phyloP scores from a whole-genome alignment of 2,888 invertebrate genomes.

The Scrobipalpa atriplicella region DNA sequence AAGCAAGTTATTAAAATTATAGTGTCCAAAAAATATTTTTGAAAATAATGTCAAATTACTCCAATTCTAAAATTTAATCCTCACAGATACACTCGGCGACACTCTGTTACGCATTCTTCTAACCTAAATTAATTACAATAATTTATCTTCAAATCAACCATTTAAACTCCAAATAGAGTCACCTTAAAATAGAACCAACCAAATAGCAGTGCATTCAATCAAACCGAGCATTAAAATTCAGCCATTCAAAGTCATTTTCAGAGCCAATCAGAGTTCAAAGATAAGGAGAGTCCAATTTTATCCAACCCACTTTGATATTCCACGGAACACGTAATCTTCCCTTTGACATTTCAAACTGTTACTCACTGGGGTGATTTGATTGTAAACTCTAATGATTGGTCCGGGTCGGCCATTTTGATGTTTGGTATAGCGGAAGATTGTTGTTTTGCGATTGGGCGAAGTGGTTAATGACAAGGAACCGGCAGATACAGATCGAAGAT shows the following conservation, averaged over 20 bases:
- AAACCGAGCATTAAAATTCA: constrained; percentile 31
- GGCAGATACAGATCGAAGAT: neutral
- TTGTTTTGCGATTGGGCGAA: neutral
- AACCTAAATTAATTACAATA: neutral
- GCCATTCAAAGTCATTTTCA: constrained; percentile 35
- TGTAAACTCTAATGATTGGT: constrained; percentile 51
- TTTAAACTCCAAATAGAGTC: neutral
- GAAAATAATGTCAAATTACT: too few relatives aligned
- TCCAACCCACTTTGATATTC: constrained; percentile 53
- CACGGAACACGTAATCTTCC: constrained; percentile 58
- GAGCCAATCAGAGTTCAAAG: constrained; percentile 38
- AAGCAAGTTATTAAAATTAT: too few relatives aligned
- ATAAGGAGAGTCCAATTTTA: constrained; percentile 50
- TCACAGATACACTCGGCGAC: too few relatives aligned
- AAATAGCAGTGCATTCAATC: constrained; percentile 24
- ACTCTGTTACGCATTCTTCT: too few relatives aligned
- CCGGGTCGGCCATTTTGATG: constrained; percentile 36
- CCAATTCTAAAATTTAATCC: too few relatives aligned
- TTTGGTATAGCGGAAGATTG: constrained; percentile 8
- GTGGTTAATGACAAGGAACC: neutral
- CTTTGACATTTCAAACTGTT: constrained; percentile 57
- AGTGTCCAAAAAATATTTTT: too few relatives aligned
- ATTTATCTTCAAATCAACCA: neutral
- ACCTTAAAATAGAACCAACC: constrained; percentile 2
- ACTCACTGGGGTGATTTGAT: constrained; percentile 54